Evolutionary conservation across 2,797 vertebrate species (phyloP), one percentile per base, ranked within the genome.

Genomic region (Hapalemur alaotrensis): DNA sequence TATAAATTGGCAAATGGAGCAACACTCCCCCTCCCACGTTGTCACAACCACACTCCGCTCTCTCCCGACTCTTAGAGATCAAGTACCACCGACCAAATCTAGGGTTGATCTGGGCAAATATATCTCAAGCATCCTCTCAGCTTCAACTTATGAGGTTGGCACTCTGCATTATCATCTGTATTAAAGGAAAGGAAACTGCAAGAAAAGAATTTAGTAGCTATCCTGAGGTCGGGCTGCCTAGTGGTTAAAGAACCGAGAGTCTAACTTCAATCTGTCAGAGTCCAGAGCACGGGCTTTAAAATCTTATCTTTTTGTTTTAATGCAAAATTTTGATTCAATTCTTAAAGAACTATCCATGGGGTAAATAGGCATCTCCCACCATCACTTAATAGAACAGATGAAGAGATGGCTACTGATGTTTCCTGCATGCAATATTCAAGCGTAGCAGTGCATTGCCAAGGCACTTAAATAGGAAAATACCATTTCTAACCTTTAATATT

Each of bases 91-190:
- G 22, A 70, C 41, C 22, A 61, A 84, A 23, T 5, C 65, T 61
- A 6, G 14, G 5, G 9, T 43, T 11, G 0, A 30, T 20, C 41
- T 10, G 0, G 38, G 14, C 0, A 4, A 18, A 30, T 2, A 5
- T 17, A 35, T 59, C 18, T 23, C 70, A n/a, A 46, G 25, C 23
- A 4, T 38, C 13, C 41, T 38, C 46, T 79, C 18, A 46, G 25
- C 30, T 65, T 43, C 22, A 67, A 4, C 11, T 61, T 46, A n/a
- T 8, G 11, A 85, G 8, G 5, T 9, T 59, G 46, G 41, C 3
- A 63, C 12, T 81, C 23, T 28, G 25, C 35, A 73, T 57, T 72
- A 25, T 43, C 28, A 8, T 50, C n/a, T 72, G 41, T n/a, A 69
- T 17, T 28, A 73, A 22, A 89, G 28, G 61, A 86, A 87, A 85